Percentiles rank a stretch among this genome's conserved stretches.
These are phyloP conservation scores for Triplophysa yarkandensis DNA, from an alignment of 2,797 vertebrate genomes.

Conservation along the genomic window DNA sequence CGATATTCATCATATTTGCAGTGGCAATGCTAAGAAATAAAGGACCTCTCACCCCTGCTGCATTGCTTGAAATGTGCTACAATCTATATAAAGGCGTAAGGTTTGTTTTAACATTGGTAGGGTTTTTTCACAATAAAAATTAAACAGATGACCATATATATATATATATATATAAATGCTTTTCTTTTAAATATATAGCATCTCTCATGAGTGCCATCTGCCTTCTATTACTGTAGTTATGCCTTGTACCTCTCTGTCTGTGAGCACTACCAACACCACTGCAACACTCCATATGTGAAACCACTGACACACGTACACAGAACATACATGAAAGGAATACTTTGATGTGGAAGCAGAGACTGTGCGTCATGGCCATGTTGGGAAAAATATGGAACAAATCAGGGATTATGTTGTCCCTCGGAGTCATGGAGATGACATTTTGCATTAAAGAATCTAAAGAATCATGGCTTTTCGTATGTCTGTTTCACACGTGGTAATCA, in stretches of 20 bases:
- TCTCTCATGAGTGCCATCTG: no score
- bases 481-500: not conserved
- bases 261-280: not conserved
- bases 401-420: slow-evolving; percentile 22
- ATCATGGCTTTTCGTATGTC: slow-evolving; percentile 5
- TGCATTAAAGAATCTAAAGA: slow-evolving; percentile 52
- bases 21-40: slow-evolving; percentile 30
- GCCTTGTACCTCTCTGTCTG: not conserved
- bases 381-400: slow-evolving; percentile 38
- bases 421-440: slow-evolving; percentile 45
- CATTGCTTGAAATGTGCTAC: slow-evolving; percentile 8
- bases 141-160: slow-evolving; percentile 21
- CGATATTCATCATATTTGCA: slow-evolving; percentile 43
- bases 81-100: not conserved
- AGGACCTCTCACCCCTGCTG: slow-evolving; percentile 35
- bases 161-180: no score
- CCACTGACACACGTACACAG: slow-evolving; percentile 6
- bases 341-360: slow-evolving; percentile 12
- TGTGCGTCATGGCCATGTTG: not conserved
- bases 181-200: no score
- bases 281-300: not conserved
- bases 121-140: not conserved
- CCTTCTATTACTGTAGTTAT: not conserved
- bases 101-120: not conserved
- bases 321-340: slow-evolving; percentile 14